phyloP scores from a whole-genome alignment of 2,888 invertebrate species.

The Heteropelma amictum region DNA sequence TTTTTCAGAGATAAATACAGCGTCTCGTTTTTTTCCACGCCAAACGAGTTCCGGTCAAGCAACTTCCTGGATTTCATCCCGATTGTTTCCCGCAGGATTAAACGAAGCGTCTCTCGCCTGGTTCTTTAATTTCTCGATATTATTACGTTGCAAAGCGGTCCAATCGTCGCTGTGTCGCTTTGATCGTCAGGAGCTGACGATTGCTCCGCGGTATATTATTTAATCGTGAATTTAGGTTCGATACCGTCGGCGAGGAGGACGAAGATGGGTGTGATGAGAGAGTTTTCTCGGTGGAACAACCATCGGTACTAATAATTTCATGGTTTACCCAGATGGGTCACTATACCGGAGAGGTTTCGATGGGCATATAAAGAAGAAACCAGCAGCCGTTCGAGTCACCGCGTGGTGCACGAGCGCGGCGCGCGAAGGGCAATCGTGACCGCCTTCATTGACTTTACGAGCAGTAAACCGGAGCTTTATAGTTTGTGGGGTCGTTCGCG shows the following conservation, averaged over 20 bases:
- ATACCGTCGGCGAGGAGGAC: neutral
- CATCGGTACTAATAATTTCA: conserved; percentile 51
- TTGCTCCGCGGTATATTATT: neutral
- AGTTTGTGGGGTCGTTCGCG: conserved; percentile 67
- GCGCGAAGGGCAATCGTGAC: conserved; percentile 74
- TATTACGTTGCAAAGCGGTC: too few relatives aligned
- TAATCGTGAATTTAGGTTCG: neutral
- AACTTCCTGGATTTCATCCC: neutral
- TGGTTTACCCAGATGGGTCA: conserved; percentile 39
- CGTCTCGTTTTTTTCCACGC: neutral
- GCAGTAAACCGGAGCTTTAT: conserved; percentile 74
- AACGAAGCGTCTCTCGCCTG: too few relatives aligned
- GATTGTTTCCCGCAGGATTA: neutral
- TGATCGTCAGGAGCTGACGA: too few relatives aligned
- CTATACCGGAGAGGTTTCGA: conserved; percentile 54
- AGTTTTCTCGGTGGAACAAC: conserved; percentile 5
- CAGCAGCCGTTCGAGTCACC: conserved; percentile 51
- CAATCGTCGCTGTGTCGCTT: neutral
- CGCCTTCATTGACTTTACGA: conserved; percentile 76
- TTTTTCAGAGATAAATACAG: conserved; percentile 20
- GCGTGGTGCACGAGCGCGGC: conserved; percentile 59
- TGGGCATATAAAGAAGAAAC: conserved; percentile 60
- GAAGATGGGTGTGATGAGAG: conserved; percentile 4
- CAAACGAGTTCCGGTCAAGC: neutral
- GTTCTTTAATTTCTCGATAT: too few relatives aligned